phyloP scores from a whole-genome alignment of 2,888 invertebrate genomes.

The Panzeria rudis region DNA sequence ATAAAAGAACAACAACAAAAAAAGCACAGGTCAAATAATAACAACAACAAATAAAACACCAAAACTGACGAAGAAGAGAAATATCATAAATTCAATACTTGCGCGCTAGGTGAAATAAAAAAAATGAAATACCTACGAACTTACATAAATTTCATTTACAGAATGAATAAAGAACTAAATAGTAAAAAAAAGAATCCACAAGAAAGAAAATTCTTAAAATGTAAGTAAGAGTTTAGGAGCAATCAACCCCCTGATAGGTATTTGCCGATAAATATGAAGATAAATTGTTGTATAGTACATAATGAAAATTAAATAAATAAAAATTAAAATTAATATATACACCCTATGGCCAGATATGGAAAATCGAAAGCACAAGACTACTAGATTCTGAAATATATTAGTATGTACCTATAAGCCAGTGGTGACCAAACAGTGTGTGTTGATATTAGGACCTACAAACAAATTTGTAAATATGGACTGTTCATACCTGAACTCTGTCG shows the following conservation, averaged over 20 bases:
- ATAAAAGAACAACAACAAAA: slow-evolving; percentile 56
- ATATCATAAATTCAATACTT: slow-evolving; percentile 74
- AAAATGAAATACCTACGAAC: slow-evolving; percentile 44
- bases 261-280: slow-evolving; percentile 58
- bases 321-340: slow-evolving; percentile 48
- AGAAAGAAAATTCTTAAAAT: slow-evolving; percentile 52
- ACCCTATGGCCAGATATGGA: slow-evolving; percentile 24
- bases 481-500: no score
- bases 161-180: slow-evolving; percentile 32
- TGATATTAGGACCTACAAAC: no score
- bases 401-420: no score
- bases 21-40: slow-evolving; percentile 70
- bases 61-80: slow-evolving; percentile 56
- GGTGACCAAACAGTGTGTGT: no score
- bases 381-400: no score
- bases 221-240: slow-evolving; percentile 24
- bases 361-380: background rate
- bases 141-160: slow-evolving; percentile 53
- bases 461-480: no score
- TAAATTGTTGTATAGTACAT: slow-evolving; percentile 37
- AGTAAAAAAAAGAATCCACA: slow-evolving; percentile 5
- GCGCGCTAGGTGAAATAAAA: slow-evolving; percentile 60
- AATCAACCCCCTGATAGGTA: slow-evolving; percentile 24
- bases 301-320: slow-evolving; percentile 55
- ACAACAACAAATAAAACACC: slow-evolving; percentile 56